Evolutionary conservation across 2,888 invertebrate genomes (phyloP).

Genomic region (Eupithecia exiguata): DNA sequence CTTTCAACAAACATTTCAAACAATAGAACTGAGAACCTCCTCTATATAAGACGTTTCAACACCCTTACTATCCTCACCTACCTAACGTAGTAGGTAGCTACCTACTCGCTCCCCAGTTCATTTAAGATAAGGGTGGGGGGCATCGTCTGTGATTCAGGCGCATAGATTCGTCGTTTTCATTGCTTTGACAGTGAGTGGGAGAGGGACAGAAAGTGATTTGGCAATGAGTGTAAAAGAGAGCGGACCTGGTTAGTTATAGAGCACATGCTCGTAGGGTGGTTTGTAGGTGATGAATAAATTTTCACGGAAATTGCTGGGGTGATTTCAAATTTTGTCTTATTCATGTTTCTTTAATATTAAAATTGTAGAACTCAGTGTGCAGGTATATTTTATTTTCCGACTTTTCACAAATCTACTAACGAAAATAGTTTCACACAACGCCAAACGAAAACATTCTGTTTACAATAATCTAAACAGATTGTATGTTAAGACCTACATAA

Average conservation of each 20-base stretch:
- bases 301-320: constrained; percentile 45
- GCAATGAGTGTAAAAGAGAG: constrained; percentile 59
- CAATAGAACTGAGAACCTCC: constrained; percentile 37
- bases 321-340: constrained; percentile 30
- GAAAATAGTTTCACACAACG: not conserved
- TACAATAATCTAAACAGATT: not conserved
- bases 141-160: constrained; percentile 76
- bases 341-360: constrained; percentile 27
- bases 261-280: constrained; percentile 65
- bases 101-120: constrained; percentile 71
- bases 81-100: constrained; percentile 53
- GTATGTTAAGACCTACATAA: not conserved
- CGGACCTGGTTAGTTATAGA: constrained; percentile 73
- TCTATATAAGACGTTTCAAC: constrained; percentile 41
- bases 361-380: constrained; percentile 9
- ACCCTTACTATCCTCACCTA: constrained; percentile 43
- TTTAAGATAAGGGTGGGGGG: constrained; percentile 76
- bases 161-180: constrained; percentile 81
- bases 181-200: constrained; percentile 74
- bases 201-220: constrained; percentile 54
- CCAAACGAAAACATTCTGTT: not conserved
- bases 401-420: not conserved
- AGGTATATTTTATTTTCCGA: not conserved
- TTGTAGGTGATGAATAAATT: constrained; percentile 63
- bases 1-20: constrained; percentile 13